phyloP scores from a whole-genome alignment of 2,888 invertebrate species.

The Nebria brevicollis region DNA sequence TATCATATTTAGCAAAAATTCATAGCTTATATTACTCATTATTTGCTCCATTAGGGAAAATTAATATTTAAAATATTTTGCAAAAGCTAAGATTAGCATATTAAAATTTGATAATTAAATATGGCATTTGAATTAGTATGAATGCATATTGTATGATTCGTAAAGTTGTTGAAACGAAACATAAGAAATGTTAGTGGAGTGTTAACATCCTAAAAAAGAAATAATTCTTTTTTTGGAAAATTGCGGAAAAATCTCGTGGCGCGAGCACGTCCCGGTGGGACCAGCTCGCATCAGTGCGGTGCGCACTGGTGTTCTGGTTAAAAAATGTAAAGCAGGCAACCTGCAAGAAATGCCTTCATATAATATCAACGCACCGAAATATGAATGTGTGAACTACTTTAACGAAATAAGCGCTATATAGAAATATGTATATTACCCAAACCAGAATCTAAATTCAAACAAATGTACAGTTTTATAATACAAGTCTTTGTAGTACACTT shows the following conservation, averaged over 20 bases:
- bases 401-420: too few species aligned
- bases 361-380: neutral
- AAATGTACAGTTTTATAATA: too few species aligned
- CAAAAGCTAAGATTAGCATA: too few species aligned
- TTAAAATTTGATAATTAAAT: too few species aligned
- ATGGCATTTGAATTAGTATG: neutral
- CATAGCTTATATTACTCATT: too few species aligned
- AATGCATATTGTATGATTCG: neutral
- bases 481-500: too few species aligned
- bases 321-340: neutral
- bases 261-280: neutral
- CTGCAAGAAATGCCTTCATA: neutral
- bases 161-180: neutral
- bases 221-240: neutral
- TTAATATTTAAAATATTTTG: too few species aligned
- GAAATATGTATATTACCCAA: too few species aligned
- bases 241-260: neutral
- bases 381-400: too few species aligned
- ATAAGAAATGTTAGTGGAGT: neutral
- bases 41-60: too few species aligned
- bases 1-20: too few species aligned
- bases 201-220: neutral
- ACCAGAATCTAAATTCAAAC: too few species aligned
- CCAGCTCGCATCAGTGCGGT: neutral
- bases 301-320: neutral